Base-by-base conservation (phyloP, 2,888 invertebrate species). In the Drosophila algonquin region DNA sequence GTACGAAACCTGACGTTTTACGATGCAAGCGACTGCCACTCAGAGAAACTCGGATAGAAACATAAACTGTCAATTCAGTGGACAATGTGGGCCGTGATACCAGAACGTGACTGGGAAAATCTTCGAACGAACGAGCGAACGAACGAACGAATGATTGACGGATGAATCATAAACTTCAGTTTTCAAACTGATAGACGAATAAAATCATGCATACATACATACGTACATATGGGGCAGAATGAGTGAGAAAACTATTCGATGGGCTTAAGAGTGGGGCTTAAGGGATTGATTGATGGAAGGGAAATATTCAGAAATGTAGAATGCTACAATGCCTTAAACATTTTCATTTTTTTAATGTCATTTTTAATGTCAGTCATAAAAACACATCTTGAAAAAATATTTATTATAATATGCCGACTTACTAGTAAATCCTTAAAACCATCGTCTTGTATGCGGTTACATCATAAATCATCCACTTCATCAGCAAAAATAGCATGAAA, bases 31-130 rank as follows among this genome's bases (percentile, higher is more conserved):
- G 18, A 18, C 18, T 65, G 67, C 44, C 40, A 24, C 30, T 60
- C 70, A 67, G 67, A 70, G 67, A 67, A 67, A 67, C 50, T 67
- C 70, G 50, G 50, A 44, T 70, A 40, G 35, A 50, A 67, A 69
- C 67, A 70, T 51, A 51, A 69, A 51, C 50, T 18, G 51, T 10
- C 75, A 67, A 44, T 57, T 56, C 27, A 52, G 48, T 16, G 35
- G 64, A 63, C 70, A 62, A 79, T 72, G 63, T 73, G 46, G 30
- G 40, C 53, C 46, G 53, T 52, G 56, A 16, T 32, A 45, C 30
- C 50, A 44, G 59, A 86, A 82, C 86, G 88, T 82, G 81, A 77
- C 80, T 52, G 60, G 53, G 51, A 63, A 63, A 57, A 51, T 46
- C 59, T 55, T 52, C 40, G 51, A 35, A 12, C 32, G 30, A 63